Conservation (phyloP, 2,113 vertebrate species). For the Forbesichthys papilliferus region DNA sequence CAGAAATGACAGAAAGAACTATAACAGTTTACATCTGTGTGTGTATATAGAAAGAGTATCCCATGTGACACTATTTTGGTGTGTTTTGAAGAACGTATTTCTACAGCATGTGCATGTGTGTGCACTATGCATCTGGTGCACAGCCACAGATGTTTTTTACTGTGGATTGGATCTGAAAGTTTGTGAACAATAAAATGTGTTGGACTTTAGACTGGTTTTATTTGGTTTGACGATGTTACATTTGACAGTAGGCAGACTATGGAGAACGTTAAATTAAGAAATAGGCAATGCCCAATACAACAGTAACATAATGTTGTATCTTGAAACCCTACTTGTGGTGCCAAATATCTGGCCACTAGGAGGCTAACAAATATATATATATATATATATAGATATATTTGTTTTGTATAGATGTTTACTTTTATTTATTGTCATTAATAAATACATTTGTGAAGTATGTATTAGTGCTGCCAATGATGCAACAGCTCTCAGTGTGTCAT, state of each 20-base stretch:
- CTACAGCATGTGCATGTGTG: neutral
- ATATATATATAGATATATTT: no score
- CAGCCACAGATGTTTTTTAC: neutral
- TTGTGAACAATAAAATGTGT: neutral
- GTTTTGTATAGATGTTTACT: no score
- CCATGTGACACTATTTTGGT: neutral
- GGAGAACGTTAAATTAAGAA: no score
- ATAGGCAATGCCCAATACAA: no score
- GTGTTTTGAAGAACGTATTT: neutral
- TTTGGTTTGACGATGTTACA: no score
- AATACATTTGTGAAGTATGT: neutral
- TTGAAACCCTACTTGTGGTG: no score
- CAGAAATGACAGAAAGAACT: neutral
- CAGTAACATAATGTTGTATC: no score
- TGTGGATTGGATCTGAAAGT: neutral
- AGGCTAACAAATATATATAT: no score
- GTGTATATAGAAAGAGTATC: neutral
- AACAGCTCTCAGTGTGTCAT: constrained; percentile 25
- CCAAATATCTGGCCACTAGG: no score
- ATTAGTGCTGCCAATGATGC: constrained; percentile 26
- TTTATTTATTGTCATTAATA: neutral
- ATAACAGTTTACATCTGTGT: neutral
- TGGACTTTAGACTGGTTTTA: no score
- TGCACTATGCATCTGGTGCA: neutral
- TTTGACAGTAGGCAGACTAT: no score